These are phyloP conservation scores for Ciconia boyciana DNA, from an alignment of 2,113 vertebrate genomes.

Conservation along the genomic window DNA sequence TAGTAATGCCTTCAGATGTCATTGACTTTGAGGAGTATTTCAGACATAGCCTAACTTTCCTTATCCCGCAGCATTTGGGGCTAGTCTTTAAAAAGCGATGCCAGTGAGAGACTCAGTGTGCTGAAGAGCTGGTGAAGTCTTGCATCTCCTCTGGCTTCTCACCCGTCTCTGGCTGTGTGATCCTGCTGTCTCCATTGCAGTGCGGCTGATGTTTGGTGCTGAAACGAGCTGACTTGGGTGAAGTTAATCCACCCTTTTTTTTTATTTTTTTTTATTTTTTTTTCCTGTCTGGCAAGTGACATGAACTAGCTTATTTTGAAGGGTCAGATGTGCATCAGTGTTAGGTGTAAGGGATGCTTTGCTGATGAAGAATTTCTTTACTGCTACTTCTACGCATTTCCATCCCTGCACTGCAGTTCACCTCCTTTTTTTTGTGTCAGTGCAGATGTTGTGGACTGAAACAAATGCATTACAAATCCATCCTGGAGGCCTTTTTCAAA, in stretches of 20 bases:
- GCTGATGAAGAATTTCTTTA: background rate
- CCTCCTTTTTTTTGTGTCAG: background rate
- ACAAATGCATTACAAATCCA: accelerated
- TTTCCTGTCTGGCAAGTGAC: no score
- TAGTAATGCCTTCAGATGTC: background rate
- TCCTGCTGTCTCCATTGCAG: background rate
- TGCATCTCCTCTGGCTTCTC: background rate
- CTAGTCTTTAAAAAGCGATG: accelerated
- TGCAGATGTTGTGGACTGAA: background rate
- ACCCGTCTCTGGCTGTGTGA: accelerated
- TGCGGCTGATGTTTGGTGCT: background rate
- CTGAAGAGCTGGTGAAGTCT: background rate
- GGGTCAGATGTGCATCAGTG: background rate
- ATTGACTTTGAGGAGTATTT: background rate
- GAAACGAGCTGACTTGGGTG: background rate
- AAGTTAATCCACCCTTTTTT: background rate
- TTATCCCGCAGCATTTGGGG: background rate
- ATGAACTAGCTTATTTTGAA: background rate
- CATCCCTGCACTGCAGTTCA: background rate
- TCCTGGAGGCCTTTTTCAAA: background rate
- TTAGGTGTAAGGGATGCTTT: background rate
- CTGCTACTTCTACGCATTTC: background rate
- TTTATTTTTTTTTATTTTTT: no score
- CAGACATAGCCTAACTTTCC: background rate
- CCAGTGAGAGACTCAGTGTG: accelerated